Evolutionary conservation across 2,888 invertebrate genomes (phyloP).

Genomic region (Trissonchulus latispiculum): DNA sequence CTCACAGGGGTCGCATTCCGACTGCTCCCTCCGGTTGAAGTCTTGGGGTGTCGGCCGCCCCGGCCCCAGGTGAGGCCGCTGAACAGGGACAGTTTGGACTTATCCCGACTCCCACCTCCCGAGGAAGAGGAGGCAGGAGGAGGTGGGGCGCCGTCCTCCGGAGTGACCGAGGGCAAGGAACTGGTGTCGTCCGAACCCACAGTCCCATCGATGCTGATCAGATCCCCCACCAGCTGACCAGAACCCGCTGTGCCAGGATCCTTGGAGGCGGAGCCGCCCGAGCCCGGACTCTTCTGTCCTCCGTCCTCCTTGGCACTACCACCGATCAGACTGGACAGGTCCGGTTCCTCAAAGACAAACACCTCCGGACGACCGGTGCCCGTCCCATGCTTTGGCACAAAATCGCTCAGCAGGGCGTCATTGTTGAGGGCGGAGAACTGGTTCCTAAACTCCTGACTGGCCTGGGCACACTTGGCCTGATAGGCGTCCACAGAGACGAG

Average conservation of each 20-base stretch:
- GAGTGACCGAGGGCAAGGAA: not conserved
- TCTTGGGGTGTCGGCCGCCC: not conserved
- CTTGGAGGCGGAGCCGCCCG: no score
- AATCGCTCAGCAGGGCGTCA: conserved; percentile 78
- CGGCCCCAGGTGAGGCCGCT: conserved; percentile 6
- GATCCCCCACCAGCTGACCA: not conserved
- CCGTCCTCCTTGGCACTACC: not conserved
- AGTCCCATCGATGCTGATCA: not conserved
- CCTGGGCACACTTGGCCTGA: conserved; percentile 47
- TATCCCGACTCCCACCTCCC: not conserved
- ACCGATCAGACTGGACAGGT: conserved; percentile 4
- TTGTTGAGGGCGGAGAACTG: conserved; percentile 83
- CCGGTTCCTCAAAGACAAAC: conserved; percentile 27
- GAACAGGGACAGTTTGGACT: not conserved
- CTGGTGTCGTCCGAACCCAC: not conserved
- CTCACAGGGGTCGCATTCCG: not conserved
- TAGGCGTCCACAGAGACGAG: not conserved
- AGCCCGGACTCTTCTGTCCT: no score
- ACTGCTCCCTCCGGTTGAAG: conserved; percentile 1
- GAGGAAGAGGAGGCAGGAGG: not conserved
- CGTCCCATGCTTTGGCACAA: conserved; percentile 80
- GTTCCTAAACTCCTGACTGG: conserved; percentile 82
- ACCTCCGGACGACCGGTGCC: conserved; percentile 83
- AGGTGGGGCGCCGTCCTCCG: not conserved
- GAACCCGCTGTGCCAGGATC: not conserved